Conservation (phyloP, 2,113 vertebrate species). For the Burhinus bistriatus region DNA sequence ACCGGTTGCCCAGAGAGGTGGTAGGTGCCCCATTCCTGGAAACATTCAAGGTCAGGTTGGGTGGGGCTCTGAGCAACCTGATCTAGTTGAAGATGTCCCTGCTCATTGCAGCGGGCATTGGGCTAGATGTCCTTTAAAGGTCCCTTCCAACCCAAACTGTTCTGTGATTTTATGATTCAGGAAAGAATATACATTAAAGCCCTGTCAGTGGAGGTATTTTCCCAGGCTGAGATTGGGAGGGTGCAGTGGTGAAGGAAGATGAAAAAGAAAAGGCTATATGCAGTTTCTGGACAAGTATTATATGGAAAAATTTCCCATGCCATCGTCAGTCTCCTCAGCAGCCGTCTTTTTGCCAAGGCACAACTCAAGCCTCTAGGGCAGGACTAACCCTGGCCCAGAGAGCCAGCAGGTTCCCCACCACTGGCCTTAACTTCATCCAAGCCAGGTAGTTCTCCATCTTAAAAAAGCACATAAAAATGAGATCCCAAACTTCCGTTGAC, state of each 20-base stretch:
- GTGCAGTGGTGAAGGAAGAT: neutral
- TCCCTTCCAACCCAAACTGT: neutral
- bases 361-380: neutral
- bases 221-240: neutral
- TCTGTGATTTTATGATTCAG: neutral
- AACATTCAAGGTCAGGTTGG: neutral
- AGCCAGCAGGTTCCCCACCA: neutral
- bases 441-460: neutral
- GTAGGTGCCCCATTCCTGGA: neutral
- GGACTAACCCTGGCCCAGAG: neutral
- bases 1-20: neutral
- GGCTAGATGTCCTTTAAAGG: neutral
- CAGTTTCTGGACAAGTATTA: neutral
- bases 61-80: neutral
- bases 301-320: neutral
- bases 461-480: neutral
- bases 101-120: neutral
- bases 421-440: neutral
- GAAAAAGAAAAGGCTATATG: neutral
- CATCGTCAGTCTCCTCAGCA: neutral
- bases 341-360: neutral
- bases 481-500: neutral
- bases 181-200: neutral
- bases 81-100: neutral
- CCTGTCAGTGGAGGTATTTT: neutral